A percentile compares a stretch with the other conserved stretches of the same genome.
Conservation (phyloP, 1,140 invertebrate species). For the Drosophila leontia region DNA sequence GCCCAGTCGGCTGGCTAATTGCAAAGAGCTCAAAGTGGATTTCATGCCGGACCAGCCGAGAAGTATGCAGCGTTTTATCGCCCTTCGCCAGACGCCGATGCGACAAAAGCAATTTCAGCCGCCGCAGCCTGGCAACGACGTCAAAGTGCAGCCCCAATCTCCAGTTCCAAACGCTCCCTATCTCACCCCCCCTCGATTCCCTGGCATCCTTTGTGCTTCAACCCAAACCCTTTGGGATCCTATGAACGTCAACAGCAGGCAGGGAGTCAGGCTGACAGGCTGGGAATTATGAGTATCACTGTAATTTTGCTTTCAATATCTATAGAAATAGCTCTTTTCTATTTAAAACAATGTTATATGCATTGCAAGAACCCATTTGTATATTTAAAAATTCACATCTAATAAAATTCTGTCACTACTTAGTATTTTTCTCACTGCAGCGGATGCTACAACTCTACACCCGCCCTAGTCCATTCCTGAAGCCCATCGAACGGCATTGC, state of each 20-base stretch:
- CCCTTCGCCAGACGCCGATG: slow-evolving; percentile 34
- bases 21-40: slow-evolving; percentile 63
- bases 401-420: background rate
- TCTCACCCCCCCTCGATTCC: background rate
- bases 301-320: background rate
- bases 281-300: background rate
- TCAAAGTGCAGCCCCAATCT: slow-evolving; percentile 40
- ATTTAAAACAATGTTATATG: background rate
- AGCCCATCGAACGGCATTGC: slow-evolving; percentile 2
- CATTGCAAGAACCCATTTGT: background rate
- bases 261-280: background rate
- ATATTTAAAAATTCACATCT: too few species aligned
- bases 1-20: slow-evolving; percentile 48
- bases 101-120: slow-evolving; percentile 56
- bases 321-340: background rate
- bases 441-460: background rate
- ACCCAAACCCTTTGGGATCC: slow-evolving; percentile 1
- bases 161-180: background rate
- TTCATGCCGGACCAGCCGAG: slow-evolving; percentile 47
- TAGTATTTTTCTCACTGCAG: background rate
- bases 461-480: background rate
- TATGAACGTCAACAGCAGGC: slow-evolving; percentile 27
- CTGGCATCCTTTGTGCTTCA: background rate
- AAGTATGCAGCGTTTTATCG: slow-evolving; percentile 61
- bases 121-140: slow-evolving; percentile 48